Evolutionary conservation across 2,113 vertebrate genomes (phyloP).

Genomic region (Vulpes ferrilata): DNA sequence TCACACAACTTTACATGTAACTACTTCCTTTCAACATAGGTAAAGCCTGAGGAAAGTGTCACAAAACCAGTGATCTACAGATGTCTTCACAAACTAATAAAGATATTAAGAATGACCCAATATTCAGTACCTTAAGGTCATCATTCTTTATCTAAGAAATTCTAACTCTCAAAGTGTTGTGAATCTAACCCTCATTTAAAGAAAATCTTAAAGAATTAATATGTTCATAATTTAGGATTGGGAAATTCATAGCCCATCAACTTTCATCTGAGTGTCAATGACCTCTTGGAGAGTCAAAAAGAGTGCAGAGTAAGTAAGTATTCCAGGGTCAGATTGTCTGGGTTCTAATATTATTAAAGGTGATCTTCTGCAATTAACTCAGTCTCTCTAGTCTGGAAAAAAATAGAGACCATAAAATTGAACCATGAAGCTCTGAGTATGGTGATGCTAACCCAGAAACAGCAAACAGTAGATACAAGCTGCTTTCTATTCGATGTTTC

Average conservation of each 20-base stretch:
- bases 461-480: background rate
- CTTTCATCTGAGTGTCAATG: background rate
- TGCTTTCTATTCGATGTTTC: background rate
- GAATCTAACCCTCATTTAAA: background rate
- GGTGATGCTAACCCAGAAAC: background rate
- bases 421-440: background rate
- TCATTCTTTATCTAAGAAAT: background rate
- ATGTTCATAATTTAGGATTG: background rate
- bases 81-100: slow-evolving; percentile 26
- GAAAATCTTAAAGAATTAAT: background rate
- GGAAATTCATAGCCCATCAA: background rate
- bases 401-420: background rate
- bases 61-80: background rate
- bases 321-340: background rate
- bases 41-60: background rate
- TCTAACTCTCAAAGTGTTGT: background rate
- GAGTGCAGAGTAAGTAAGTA: background rate
- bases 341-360: background rate
- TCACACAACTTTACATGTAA: background rate
- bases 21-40: background rate
- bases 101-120: background rate
- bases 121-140: background rate
- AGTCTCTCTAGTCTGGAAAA: background rate
- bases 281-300: background rate
- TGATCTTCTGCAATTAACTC: background rate